Base-by-base conservation (phyloP, 2,888 invertebrate species). In the Philopedon plagiatum region DNA sequence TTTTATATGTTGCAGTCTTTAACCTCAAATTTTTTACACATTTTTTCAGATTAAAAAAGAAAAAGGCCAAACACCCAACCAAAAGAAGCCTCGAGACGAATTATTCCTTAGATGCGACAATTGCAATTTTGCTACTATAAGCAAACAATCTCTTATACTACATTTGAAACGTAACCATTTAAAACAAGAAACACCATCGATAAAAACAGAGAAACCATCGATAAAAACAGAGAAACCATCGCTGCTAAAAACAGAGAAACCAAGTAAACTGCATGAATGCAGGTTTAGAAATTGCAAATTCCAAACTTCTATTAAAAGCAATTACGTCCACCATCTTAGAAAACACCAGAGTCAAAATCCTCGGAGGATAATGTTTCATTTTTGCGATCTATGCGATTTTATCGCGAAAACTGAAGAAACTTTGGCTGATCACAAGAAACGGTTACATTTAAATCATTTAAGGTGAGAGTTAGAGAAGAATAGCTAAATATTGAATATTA, bases 311-410 rank as follows among this genome's bases (percentile, higher is more conserved):
- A 63, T 70, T 1, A 70, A 71, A 41, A 70, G 67, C 32, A 74
- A 66, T 46, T 74, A 70, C 29, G 49, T 66, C 5, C 66, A 74
- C 34, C 74, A 74, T 29, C 34, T 66, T 7, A 61, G 63, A 32
- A 61, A 61, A 26, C 73, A 73, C 19, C 69, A 69, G 23, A 39
- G 61, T 19, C 66, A 66, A 23, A 74, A 70, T 57, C 74, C 66
- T 4, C 61, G 63, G 18, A 37, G 70, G 21, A 37, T 62, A 8
- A 61, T 73, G 54, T 69, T 65, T 65, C 61, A 73, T 62, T 69
- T 73, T 65, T 73, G 73, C 26, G 73, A 73, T 26, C 15, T 67
- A 19, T 73, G 73, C 44, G 69, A 73, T 62, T 73, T 73, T 61
- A 68, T 73, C 11, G 51, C 69, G 4, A 69, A 70, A 62, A 65